A percentile compares a stretch with the other conserved stretches of the same genome.
Conservation (phyloP, 1,140 invertebrate species). For the Zaprionus capensis region DNA sequence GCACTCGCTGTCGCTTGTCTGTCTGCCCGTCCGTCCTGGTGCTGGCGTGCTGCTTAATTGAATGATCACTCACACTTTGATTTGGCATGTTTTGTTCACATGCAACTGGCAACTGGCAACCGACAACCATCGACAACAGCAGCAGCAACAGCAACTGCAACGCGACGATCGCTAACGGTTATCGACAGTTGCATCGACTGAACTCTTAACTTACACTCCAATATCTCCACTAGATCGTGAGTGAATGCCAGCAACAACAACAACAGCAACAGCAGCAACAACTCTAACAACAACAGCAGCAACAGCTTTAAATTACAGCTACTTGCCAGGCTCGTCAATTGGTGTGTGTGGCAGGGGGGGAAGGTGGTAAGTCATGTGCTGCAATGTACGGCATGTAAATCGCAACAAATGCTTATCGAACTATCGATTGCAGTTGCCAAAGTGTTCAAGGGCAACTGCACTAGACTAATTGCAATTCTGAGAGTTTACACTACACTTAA, state of each 20-base stretch:
- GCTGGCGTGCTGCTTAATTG: slow-evolving; percentile 76
- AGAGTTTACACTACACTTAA: no score
- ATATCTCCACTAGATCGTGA: slow-evolving; percentile 46
- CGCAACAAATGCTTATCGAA: slow-evolving; percentile 22
- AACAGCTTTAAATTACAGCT: slow-evolving; percentile 48
- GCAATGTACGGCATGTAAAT: slow-evolving; percentile 24
- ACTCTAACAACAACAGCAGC: slow-evolving; percentile 13
- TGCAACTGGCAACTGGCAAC: slow-evolving; percentile 22
- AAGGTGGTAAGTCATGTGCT: not conserved
- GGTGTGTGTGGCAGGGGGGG: not conserved
- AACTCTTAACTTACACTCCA: slow-evolving; percentile 37
- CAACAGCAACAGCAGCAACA: slow-evolving; percentile 7
- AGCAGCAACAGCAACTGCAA: slow-evolving; percentile 6
- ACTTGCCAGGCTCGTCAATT: slow-evolving; percentile 17
- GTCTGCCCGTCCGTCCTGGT: slow-evolving; percentile 15
- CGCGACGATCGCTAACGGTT: slow-evolving; percentile 49
- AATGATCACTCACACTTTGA: slow-evolving; percentile 82
- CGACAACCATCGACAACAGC: not conserved
- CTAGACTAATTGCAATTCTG: not conserved
- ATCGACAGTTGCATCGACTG: slow-evolving; percentile 51
- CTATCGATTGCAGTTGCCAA: slow-evolving; percentile 23
- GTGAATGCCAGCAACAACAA: slow-evolving; percentile 40
- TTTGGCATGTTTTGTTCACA: slow-evolving; percentile 71
- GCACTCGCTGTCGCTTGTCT: slow-evolving; percentile 15
- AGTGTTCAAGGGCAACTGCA: not conserved